Percentiles rank a stretch among this genome's conserved stretches.
Conservation (phyloP, 2,113 vertebrate genomes). For the Gyps fulvus region DNA sequence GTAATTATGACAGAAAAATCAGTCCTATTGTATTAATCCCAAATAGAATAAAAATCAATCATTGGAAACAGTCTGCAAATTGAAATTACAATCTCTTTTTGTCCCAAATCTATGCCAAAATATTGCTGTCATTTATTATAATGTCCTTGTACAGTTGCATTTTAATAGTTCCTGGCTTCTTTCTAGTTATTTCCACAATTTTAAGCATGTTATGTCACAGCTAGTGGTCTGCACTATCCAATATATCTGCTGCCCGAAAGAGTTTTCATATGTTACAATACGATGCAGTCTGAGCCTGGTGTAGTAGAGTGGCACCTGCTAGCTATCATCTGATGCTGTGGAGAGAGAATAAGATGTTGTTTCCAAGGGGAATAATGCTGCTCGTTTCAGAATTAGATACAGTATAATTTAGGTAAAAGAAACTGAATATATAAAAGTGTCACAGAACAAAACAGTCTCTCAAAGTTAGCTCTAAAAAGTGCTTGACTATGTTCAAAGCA, state of each 20-base stretch:
- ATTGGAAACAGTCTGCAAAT: not conserved
- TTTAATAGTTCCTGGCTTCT: not conserved
- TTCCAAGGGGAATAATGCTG: not conserved
- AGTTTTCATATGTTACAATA: not conserved
- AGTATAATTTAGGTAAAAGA: not conserved
- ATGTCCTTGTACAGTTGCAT: not conserved
- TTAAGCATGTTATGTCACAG: not conserved
- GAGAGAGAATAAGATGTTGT: not conserved
- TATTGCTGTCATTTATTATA: not conserved
- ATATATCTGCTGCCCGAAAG: not conserved
- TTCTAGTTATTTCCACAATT: not conserved
- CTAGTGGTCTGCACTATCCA: not conserved
- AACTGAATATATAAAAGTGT: not conserved
- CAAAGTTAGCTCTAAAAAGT: not conserved
- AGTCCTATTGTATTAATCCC: not conserved
- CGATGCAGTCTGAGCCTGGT: not conserved
- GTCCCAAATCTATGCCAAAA: not conserved
- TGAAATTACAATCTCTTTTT: not conserved
- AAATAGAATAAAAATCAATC: not conserved
- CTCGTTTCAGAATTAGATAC: not conserved
- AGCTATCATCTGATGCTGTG: not conserved
- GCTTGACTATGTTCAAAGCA: not conserved
- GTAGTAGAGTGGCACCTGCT: not conserved
- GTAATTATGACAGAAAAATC: not conserved
- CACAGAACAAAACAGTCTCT: not conserved